phyloP scores from a whole-genome alignment of 1,140 invertebrate genomes.

The Sarcophaga peregrina region DNA sequence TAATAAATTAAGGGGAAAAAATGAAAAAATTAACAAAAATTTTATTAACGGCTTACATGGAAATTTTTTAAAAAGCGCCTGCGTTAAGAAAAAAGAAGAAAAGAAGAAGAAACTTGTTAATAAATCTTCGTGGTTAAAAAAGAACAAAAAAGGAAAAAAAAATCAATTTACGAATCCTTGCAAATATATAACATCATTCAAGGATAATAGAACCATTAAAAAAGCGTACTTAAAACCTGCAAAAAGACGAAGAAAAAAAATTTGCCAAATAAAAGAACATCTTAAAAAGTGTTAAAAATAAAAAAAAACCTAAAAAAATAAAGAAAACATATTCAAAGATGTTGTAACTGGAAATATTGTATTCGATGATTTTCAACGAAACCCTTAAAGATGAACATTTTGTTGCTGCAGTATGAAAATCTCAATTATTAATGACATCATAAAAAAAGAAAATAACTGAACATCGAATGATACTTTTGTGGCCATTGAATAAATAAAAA shows the following conservation, averaged over 20 bases:
- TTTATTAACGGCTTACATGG: no score
- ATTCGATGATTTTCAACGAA: background rate
- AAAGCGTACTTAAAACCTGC: background rate
- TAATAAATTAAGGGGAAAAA: no score
- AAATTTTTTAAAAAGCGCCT: background rate
- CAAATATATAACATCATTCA: constrained; percentile 28
- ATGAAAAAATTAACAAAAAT: no score
- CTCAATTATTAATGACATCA: constrained; percentile 4
- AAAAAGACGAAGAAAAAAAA: background rate
- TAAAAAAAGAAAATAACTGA: background rate
- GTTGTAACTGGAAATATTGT: background rate
- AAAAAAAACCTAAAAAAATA: background rate
- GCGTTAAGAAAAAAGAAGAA: background rate
- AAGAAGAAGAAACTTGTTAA: no score
- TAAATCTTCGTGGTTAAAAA: constrained; percentile 19
- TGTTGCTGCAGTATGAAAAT: background rate
- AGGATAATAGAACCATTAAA: constrained; percentile 20
- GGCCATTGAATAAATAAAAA: no score
- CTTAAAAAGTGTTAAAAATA: background rate
- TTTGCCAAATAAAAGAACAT: background rate
- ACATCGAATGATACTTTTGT: no score
- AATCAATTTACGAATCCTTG: constrained; percentile 31
- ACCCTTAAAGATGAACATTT: no score
- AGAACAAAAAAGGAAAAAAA: background rate
- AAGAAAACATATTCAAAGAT: background rate